A percentile compares a stretch with the other conserved stretches of the same genome.
Evolutionary conservation across 2,888 invertebrate species (phyloP).

Genomic region (Ichneumoninae sp.): DNA sequence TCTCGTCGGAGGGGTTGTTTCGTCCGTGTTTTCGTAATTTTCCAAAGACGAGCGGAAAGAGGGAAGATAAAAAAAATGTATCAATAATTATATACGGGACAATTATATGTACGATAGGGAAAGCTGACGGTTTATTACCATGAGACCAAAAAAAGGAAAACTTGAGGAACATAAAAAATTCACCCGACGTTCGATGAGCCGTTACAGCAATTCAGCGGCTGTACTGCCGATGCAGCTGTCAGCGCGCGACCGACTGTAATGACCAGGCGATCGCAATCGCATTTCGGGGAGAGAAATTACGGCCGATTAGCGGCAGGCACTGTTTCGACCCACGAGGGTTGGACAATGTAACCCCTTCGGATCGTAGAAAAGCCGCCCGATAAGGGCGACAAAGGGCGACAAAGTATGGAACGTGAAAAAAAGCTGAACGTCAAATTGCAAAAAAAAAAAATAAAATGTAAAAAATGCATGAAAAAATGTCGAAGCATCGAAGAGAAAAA

Average conservation of each 20-base stretch:
- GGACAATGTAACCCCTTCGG: neutral
- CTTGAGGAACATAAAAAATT: neutral
- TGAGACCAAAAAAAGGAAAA: neutral
- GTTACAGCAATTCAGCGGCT: conserved; percentile 17
- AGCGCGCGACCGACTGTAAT: conserved; percentile 42
- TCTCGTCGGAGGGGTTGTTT: neutral
- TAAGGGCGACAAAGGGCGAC: conserved; percentile 37
- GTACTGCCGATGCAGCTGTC: conserved; percentile 42
- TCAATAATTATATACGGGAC: neutral
- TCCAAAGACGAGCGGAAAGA: neutral
- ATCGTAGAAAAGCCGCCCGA: conserved; percentile 3
- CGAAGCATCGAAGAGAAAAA: conserved; percentile 13
- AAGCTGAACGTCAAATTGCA: neutral
- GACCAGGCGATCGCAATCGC: conserved; percentile 58
- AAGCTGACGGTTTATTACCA: neutral
- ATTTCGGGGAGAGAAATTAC: conserved; percentile 61
- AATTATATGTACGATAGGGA: conserved; percentile 20
- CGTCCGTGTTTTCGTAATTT: neutral
- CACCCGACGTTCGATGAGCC: neutral
- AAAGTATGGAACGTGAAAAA: neutral
- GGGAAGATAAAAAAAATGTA: neutral
- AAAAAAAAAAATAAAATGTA: neutral
- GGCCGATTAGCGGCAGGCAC: conserved; percentile 50
- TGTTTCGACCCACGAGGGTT: conserved; percentile 11
- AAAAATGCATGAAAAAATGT: conserved; percentile 50